Evolutionary conservation across 2,888 invertebrate genomes (phyloP), one percentile per base, ranked within the genome.

Genomic region (Hartigia nigra): DNA sequence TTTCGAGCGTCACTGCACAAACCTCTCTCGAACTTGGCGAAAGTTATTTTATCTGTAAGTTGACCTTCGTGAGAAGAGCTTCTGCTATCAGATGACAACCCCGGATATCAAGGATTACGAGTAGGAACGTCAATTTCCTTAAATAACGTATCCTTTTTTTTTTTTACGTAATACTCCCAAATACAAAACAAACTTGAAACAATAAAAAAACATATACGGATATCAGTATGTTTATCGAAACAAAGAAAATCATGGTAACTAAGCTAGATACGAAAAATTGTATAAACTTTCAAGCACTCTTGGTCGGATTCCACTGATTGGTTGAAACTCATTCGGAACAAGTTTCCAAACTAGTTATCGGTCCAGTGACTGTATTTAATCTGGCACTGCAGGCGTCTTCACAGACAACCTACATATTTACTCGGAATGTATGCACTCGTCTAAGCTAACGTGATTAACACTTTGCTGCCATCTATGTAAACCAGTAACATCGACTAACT

Each of bases 1-100:
- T 72, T 72, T 72, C 72, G 31, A 72, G 39, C 39, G 39, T 55
- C 39, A 55, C 39, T 55, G 39, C 39, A 55, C 39, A 55, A 55
- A 55, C 39, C 39, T 55, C 39, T 55, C 39, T 55, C 39, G 23
- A 23, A 55, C 5, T 55, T 55, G 39, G 39, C 39, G 23, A 55
- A 55, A 55, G 23, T 55, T 55, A 55, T 55, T 55, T 55, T 55
- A 55, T 55, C 39, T 55, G 39, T 55, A 55, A 55, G 39, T 23
- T 55, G 39, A 55, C 39, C 39, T 55, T 55, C 39, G 14, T 55
- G 39, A 55, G 39, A 23, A 23, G 23, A 55, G 23, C 39, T 23
- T 55, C 23, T 23, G 14, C 39, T 55, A 55, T 55, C 39, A 55
- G 39, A 23, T 23, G 39, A 23, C 39, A 55, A 55, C 2, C 39